Evolutionary conservation across 2,797 vertebrate genomes (phyloP).

Genomic region (Rhinichthys osculus): DNA sequence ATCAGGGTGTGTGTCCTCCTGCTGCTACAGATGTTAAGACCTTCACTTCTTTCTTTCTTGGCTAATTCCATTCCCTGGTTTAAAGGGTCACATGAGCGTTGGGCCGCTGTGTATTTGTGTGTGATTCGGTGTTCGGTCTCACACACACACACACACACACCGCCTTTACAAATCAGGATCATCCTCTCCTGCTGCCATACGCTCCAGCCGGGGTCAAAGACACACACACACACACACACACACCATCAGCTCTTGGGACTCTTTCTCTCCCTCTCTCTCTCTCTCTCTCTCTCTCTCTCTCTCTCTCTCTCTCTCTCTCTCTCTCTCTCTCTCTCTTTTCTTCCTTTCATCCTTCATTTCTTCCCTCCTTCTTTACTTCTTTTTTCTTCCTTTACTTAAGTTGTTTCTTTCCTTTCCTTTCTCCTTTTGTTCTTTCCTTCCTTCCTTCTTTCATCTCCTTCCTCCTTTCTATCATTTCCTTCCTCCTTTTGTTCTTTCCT

Average conservation of each 20-base stretch:
- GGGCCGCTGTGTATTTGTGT: conserved; percentile 20
- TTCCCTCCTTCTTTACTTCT: neutral
- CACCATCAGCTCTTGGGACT: conserved; percentile 3
- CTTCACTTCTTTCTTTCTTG: conserved; percentile 10
- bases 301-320: too few species aligned
- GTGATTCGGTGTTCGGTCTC: conserved; percentile 76
- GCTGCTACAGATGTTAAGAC: conserved; percentile 46
- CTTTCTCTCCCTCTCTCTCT: too few species aligned
- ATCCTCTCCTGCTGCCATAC: conserved; percentile 71
- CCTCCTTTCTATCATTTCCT: neutral
- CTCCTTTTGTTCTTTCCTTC: neutral
- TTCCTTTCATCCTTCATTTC: too few species aligned
- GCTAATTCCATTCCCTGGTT: conserved; percentile 38
- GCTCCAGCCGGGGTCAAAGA: conserved; percentile 68
- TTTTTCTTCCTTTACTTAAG: neutral
- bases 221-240: conserved; percentile 27
- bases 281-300: too few species aligned
- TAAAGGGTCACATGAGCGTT: conserved; percentile 46
- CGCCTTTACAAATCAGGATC: conserved; percentile 76
- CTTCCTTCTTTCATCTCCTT: neutral
- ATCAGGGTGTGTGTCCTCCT: conserved; percentile 41
- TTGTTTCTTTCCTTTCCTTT: neutral
- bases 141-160: conserved; percentile 51
- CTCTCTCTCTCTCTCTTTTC: too few species aligned
- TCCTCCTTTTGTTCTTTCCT: neutral